Percentiles rank a stretch among this genome's conserved stretches.
These are phyloP conservation scores for Watsonalla cultraria DNA, from an alignment of 2,888 invertebrate species.

Conservation along the genomic window DNA sequence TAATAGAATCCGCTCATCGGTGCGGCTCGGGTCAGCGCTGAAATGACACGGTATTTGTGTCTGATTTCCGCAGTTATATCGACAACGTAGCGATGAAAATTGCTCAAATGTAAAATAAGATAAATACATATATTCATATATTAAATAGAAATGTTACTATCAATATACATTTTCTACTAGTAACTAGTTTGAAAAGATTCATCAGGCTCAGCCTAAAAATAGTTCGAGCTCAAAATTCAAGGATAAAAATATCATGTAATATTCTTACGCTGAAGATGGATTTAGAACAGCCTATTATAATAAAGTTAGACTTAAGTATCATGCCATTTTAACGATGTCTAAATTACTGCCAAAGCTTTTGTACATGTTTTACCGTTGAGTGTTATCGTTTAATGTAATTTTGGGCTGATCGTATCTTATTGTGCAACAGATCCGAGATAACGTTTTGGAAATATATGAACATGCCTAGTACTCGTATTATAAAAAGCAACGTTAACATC, in stretches of 20 bases:
- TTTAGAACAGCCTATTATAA: background rate
- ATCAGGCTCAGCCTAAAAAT: no score
- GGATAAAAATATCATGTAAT: background rate
- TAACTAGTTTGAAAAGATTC: no score
- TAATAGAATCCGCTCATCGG: background rate
- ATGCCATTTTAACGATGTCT: background rate
- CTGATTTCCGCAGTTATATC: conserved; percentile 22
- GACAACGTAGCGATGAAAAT: conserved; percentile 27
- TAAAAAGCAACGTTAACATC: background rate
- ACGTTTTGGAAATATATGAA: background rate
- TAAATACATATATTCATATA: conserved; percentile 14
- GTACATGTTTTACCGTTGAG: background rate
- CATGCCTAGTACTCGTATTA: background rate
- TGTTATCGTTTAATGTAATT: background rate
- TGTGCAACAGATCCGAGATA: background rate
- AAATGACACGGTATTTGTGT: conserved; percentile 6
- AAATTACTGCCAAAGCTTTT: background rate
- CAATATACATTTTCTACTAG: no score
- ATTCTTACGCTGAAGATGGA: background rate
- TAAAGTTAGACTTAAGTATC: background rate
- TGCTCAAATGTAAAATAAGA: conserved; percentile 9
- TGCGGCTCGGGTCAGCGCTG: background rate
- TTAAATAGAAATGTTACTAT: no score
- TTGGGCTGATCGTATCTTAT: background rate
- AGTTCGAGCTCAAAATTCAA: no score